Evolutionary conservation across 2,888 invertebrate genomes (phyloP), one percentile per base, ranked within the genome.

Genomic region (Arrhopalites spinosus): DNA sequence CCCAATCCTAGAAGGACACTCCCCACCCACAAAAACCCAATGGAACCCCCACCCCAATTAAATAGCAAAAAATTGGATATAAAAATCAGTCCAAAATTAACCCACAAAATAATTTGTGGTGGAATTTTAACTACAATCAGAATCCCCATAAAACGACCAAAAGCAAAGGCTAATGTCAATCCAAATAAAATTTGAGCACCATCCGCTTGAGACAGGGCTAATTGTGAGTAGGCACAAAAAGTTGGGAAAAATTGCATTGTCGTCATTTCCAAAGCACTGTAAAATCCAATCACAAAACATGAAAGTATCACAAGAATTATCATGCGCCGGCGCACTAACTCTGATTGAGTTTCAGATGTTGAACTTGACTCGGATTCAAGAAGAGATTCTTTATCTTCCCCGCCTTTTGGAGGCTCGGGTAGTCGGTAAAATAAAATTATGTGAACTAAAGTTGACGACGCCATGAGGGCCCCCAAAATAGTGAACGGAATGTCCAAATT

Each of bases 211-310:
- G 66, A 66, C 15, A 73, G 66, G 3, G 5, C 15, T 1, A 73
- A 66, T 13, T 47, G 13, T 20, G 73, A 43, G 45, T 64, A 73
- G 23, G 5, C 11, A n/a, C 64, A 2, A 29, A 73, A 73, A 3
- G 73, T 63, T 5, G 66, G 47, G 17, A 73, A 20, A 20, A 73
- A 73, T 25, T 73, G 66, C n/a, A 29, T 30, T 0, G 53, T 75
- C 20, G 67, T 70, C 23, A 75, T 61, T 69, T 80, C 78, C 75
- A 78, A 71, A 11, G 75, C 78, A 20, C 66, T 72, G 53, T 78
- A 79, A 20, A 53, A 63, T 53, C 77, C 80, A 7, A 78, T 25
- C 5, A 71, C 59, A 15, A 76, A 66, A 0, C 50, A 72, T 3
- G 78, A 73, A 0, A 81, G 71, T 1, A 77, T 27, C 5, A 79